phyloP scores from a whole-genome alignment of 2,888 invertebrate genomes.

The Ophion ventricosus region DNA sequence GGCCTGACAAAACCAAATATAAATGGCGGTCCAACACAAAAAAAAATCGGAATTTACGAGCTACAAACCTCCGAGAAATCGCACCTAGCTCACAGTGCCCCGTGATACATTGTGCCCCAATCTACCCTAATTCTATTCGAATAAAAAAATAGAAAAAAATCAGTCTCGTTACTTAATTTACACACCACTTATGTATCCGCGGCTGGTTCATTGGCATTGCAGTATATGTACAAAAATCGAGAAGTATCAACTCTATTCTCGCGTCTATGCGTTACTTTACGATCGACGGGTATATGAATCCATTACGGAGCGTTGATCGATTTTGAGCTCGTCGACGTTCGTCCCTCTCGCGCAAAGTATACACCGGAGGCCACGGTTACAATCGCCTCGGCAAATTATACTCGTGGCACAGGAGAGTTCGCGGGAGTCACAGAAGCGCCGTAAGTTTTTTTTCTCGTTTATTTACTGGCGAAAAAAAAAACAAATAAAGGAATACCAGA shows the following conservation, averaged over 20 bases:
- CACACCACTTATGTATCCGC: too few species aligned
- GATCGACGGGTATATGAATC: conserved; percentile 40
- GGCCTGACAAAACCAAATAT: too few species aligned
- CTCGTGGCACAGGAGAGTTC: conserved; percentile 32
- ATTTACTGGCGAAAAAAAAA: conserved; percentile 46
- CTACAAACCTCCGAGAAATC: too few species aligned
- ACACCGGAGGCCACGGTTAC: conserved; percentile 27
- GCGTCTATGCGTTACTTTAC: conserved; percentile 29
- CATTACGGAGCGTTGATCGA: conserved; percentile 56
- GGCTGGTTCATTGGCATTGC: neutral
- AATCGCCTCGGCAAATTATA: conserved; percentile 36
- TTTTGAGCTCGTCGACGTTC: conserved; percentile 51
- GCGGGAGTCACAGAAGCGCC: conserved; percentile 26
- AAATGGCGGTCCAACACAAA: too few species aligned
- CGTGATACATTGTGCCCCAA: too few species aligned
- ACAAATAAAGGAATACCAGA: conserved; percentile 18
- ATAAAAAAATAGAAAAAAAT: too few species aligned
- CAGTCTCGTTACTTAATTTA: too few species aligned
- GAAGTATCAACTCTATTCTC: conserved; percentile 28
- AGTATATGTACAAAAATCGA: conserved; percentile 5
- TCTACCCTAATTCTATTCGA: too few species aligned
- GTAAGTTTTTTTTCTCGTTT: conserved; percentile 51
- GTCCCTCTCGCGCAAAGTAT: conserved; percentile 23
- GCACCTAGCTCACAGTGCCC: too few species aligned
- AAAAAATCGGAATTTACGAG: too few species aligned